Conservation (phyloP, 2,888 invertebrate genomes). For the Gnatocerus cornutus region DNA sequence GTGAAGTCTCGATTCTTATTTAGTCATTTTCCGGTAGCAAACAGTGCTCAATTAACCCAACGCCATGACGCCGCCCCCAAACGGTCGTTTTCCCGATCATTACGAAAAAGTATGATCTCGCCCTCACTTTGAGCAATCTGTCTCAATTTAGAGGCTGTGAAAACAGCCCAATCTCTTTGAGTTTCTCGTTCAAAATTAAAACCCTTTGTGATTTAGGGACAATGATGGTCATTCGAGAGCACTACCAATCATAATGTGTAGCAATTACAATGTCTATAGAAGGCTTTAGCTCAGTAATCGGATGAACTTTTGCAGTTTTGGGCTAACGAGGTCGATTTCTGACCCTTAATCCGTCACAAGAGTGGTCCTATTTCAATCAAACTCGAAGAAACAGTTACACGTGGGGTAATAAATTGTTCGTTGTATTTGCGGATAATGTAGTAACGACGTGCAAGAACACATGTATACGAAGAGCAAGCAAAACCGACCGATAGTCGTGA, state of each 20-base stretch:
- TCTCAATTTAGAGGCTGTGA: slow-evolving; percentile 21
- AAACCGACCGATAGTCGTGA: slow-evolving; percentile 49
- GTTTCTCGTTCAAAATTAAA: slow-evolving; percentile 19
- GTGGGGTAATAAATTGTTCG: slow-evolving; percentile 20
- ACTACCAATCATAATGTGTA: slow-evolving; percentile 25
- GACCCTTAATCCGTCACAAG: slow-evolving; percentile 27
- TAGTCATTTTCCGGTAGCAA: neutral
- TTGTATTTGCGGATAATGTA: slow-evolving; percentile 25
- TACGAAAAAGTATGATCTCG: slow-evolving; percentile 21
- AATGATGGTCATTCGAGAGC: slow-evolving; percentile 26
- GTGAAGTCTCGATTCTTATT: too few species aligned
- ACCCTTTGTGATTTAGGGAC: slow-evolving; percentile 33
- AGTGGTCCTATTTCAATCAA: slow-evolving; percentile 15
- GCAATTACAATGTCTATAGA: slow-evolving; percentile 23
- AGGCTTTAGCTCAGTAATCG: slow-evolving; percentile 21
- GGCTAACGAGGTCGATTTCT: slow-evolving; percentile 32
- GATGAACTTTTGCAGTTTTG: slow-evolving; percentile 34
- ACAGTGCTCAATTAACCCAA: neutral
- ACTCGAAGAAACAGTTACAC: slow-evolving; percentile 5
- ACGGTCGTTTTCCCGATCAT: slow-evolving; percentile 11
- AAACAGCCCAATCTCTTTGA: neutral
- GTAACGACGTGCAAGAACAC: slow-evolving; percentile 17
- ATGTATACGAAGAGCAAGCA: slow-evolving; percentile 11
- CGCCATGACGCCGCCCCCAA: slow-evolving; percentile 3
- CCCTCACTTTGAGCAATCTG: slow-evolving; percentile 17